These are phyloP conservation scores for Anaspis maculata DNA, from an alignment of 2,888 invertebrate genomes.

Conservation along the genomic window DNA sequence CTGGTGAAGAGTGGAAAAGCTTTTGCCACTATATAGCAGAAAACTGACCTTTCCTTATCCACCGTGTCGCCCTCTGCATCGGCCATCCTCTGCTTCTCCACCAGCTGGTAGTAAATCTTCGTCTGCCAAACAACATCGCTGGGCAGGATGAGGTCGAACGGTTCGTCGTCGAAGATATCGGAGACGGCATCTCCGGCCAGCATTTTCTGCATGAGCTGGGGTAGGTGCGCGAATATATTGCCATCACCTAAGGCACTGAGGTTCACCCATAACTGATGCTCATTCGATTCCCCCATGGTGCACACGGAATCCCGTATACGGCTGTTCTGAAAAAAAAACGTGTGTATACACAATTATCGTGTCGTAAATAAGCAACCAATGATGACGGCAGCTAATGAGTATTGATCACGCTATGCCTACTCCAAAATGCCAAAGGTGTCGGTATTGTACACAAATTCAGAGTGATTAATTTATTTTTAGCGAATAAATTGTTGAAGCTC, in stretches of 20 bases:
- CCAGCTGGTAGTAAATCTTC: conserved; percentile 58
- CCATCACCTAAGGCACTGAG: conserved; percentile 49
- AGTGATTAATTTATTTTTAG: no score
- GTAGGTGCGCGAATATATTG: conserved; percentile 58
- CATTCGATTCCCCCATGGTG: conserved; percentile 22
- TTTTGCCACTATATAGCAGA: no score
- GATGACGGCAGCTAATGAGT: conserved; percentile 2
- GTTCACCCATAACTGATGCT: conserved; percentile 47
- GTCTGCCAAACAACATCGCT: conserved; percentile 62
- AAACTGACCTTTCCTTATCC: not conserved
- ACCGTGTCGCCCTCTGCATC: conserved; percentile 23
- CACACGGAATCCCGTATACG: conserved; percentile 7
- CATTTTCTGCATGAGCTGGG: conserved; percentile 55
- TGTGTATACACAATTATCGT: no score
- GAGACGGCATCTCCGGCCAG: conserved; percentile 33
- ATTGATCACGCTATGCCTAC: conserved; percentile 10
- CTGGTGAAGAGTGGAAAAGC: no score
- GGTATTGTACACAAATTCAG: no score
- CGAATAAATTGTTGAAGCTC: no score
- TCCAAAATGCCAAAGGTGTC: no score
- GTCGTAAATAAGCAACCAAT: not conserved
- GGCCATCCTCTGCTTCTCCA: conserved; percentile 53
- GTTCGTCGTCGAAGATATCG: conserved; percentile 19
- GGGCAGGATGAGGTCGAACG: conserved; percentile 50
- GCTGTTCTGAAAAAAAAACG: conserved; percentile 9